Evolutionary conservation across 1,140 invertebrate genomes (phyloP).

Genomic region (Brachionus asplanchnoidis): DNA sequence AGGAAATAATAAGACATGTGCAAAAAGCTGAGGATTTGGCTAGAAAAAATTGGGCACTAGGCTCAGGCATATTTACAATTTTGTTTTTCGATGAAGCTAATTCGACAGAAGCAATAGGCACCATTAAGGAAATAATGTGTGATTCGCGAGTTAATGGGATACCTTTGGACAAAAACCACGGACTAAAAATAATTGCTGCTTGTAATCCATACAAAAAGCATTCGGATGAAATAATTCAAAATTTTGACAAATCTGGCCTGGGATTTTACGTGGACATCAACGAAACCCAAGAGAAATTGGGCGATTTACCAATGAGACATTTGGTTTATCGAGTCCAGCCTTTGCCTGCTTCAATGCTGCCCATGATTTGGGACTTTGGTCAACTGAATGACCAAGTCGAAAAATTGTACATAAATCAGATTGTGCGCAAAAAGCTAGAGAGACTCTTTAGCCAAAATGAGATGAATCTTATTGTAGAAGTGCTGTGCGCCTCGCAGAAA

Average conservation of each 20-base stretch:
- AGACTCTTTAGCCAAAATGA: background rate
- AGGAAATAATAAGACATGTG: slow-evolving; percentile 49
- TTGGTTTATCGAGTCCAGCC: slow-evolving; percentile 51
- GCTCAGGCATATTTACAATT: slow-evolving; percentile 48
- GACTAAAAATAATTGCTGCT: slow-evolving; percentile 51
- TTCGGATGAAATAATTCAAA: slow-evolving; percentile 49
- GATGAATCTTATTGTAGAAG: slow-evolving; percentile 43
- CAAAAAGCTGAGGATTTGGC: slow-evolving; percentile 47
- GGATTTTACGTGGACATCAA: slow-evolving; percentile 50
- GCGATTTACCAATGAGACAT: slow-evolving; percentile 50
- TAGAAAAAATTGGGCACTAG: slow-evolving; percentile 16
- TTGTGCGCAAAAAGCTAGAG: background rate
- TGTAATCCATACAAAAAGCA: slow-evolving; percentile 54
- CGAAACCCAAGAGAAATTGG: slow-evolving; percentile 46
- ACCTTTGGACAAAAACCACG: slow-evolving; percentile 44
- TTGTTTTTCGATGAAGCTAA: slow-evolving; percentile 56
- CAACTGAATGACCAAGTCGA: slow-evolving; percentile 48
- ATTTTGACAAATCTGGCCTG: slow-evolving; percentile 50
- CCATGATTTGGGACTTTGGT: slow-evolving; percentile 54
- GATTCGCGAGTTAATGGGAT: slow-evolving; percentile 48
- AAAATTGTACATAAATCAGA: slow-evolving; percentile 49
- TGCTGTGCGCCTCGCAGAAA: slow-evolving; percentile 48
- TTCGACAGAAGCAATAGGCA: slow-evolving; percentile 52
- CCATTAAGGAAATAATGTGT: slow-evolving; percentile 54
- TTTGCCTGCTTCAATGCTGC: slow-evolving; percentile 50